Evolutionary conservation across 2,888 invertebrate genomes (phyloP), one percentile per base, ranked within the genome.

Genomic region (Hypsopygia costalis): DNA sequence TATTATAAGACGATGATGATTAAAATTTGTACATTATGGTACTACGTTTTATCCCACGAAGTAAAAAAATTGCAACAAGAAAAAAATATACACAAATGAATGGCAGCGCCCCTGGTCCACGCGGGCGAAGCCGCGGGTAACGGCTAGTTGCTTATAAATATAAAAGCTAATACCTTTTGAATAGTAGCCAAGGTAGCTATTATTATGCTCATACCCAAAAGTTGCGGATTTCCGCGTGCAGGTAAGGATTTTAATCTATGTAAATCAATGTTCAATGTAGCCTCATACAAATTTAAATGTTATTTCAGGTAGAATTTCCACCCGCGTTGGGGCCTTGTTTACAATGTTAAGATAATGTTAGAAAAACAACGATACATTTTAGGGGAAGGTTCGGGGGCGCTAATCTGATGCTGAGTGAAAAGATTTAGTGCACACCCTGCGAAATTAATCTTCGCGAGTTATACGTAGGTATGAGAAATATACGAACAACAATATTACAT

Each of bases 331-430:
- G 64, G 54, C 49, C 58, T 62, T 75, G 68, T 77, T 74, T 70
- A 67, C 66, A 69, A 68, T 64, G 70, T 71, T 64, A 62, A 68
- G 72, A 73, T 77, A 78, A 79, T 79, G 75, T 78, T 77, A 72
- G 69, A 81, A 81, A 81, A 81, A 81, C 81, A 79, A 69, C 62
- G 69, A 70, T 75, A 76, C 67, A 59, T 71, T 67, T n/a, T 58
- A 65, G 69, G 70, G 67, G 67, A 62, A 64, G 60, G 65, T 62
- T 43, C 54, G 62, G 60, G 71, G 66, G 63, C 58, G 71, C 65
- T 82, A 79, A 82, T 81, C 83, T 81, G 78, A 80, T 81, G 69
- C 63, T 58, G 77, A 78, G 74, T 76, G 76, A 79, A 82, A 80
- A 81, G 80, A 81, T 81, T 81, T 81, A 77, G 72, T 74, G 71